Evolutionary conservation across 2,113 vertebrate genomes (phyloP).

Genomic region (Psilopogon haemacephalus): DNA sequence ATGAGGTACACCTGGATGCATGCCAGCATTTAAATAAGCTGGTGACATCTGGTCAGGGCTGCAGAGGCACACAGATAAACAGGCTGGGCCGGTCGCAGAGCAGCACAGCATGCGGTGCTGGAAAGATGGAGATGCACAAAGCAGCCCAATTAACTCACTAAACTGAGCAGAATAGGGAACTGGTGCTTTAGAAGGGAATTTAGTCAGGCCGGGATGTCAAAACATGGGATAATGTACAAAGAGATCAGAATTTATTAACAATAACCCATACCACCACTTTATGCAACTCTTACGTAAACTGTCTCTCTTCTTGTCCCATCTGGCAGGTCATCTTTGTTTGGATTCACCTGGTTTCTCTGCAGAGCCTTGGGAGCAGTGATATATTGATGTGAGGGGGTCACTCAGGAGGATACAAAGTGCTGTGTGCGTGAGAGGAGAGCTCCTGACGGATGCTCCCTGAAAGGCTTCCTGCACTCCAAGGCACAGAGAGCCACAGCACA

Average conservation of each 20-base stretch:
- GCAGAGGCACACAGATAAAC: not conserved
- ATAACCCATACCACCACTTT: not conserved
- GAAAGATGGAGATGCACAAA: not conserved
- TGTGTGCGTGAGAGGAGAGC: not conserved
- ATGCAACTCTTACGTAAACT: not conserved
- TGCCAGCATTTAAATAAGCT: constrained; percentile 39
- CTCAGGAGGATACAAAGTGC: not conserved
- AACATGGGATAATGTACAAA: not conserved
- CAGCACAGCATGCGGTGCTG: not conserved
- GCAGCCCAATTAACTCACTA: constrained; percentile 33
- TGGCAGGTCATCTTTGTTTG: not conserved
- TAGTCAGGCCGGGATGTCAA: not conserved
- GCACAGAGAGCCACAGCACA: not conserved
- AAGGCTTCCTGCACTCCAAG: not conserved
- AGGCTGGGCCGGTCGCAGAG: not conserved
- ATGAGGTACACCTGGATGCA: constrained; percentile 24
- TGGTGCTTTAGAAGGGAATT: not conserved
- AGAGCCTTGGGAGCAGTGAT: not conserved
- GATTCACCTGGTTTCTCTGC: not conserved
- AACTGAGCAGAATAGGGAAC: not conserved
- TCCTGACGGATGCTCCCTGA: not conserved
- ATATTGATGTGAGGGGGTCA: not conserved
- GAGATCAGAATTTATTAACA: not conserved
- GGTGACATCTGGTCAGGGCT: constrained; percentile 54
- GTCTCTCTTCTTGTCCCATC: not conserved